Evolutionary conservation across 2,888 invertebrate genomes (phyloP).

Genomic region (Crepidodera aurea): DNA sequence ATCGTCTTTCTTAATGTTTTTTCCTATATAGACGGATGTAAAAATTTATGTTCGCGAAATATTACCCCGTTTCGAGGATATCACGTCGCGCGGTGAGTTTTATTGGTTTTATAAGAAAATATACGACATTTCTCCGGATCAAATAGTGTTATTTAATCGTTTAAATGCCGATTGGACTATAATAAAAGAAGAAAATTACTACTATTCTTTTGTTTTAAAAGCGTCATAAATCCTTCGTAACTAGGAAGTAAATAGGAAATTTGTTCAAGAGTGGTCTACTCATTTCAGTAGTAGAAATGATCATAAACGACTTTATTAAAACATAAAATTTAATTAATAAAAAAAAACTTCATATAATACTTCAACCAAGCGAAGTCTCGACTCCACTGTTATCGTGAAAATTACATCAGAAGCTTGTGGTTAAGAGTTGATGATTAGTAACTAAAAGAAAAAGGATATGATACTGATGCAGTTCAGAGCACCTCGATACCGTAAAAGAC

Average conservation of each 20-base stretch:
- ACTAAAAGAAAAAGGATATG: too few relatives aligned
- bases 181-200: background rate
- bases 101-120: slow-evolving; percentile 13
- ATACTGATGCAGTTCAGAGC: too few relatives aligned
- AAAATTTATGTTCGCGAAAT: slow-evolving; percentile 24
- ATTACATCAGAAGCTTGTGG: too few relatives aligned
- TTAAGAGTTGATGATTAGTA: too few relatives aligned
- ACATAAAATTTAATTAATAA: too few relatives aligned
- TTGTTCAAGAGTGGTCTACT: too few relatives aligned
- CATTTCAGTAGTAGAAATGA: too few relatives aligned
- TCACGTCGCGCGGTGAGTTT: slow-evolving; percentile 11
- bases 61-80: slow-evolving; percentile 13
- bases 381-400: too few relatives aligned
- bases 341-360: too few relatives aligned
- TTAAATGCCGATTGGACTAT: slow-evolving; percentile 3
- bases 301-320: too few relatives aligned
- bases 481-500: too few relatives aligned
- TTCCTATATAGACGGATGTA: slow-evolving; percentile 16
- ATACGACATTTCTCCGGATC: background rate
- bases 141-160: slow-evolving; percentile 5
- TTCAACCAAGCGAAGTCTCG: too few relatives aligned
- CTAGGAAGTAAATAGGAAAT: background rate
- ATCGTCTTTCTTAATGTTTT: slow-evolving; percentile 2
- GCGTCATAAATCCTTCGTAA: background rate
- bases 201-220: slow-evolving; percentile 6